Evolutionary conservation across 1,140 invertebrate genomes (phyloP), one percentile per base, ranked within the genome.

Genomic region (Halesus radiatus): DNA sequence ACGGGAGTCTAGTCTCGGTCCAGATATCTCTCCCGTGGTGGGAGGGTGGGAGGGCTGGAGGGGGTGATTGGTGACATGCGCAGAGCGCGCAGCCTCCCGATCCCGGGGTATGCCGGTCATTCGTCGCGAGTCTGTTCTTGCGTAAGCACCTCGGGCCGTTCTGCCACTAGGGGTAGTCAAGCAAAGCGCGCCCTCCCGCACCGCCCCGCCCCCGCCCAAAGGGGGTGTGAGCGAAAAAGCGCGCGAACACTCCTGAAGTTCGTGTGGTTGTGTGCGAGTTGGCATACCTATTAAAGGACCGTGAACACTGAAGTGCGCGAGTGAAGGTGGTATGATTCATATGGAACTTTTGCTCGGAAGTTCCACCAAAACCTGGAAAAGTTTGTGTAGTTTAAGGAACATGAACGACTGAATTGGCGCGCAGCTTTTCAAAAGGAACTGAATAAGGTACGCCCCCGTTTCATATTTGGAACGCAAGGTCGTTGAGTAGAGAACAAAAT

Each of bases 51-150:
- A 7, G 26, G 22, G 52, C 8, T 16, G 37, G 8, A 10, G 37
- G 32, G 10, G 10, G 8, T 1, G 37, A 45, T 13, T 45, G 70
- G 15, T 8, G 70, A 56, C 72, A 56, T 81, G 80, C 80, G 80
- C 80, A 81, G 32, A 32, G 52, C 45, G 50, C 72, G 26, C 72
- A 50, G 70, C 68, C 62, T 78, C 76, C 76, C 64, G 76, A 29
- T 78, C 77, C 76, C 53, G n/a, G 80, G 64, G 80, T 81, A 78
- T 81, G 50, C 76, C 80, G 77, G 80, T 78, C 80, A 81, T 81
- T 81, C 80, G 80, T 81, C 80, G 80, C 80, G 80, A 81, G 80
- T 81, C 80, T 64, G 76, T 81, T 58, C 76, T 66, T 53, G 50
- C 72, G 80, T 32, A 72, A 78, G 76, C 80, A 81, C 76, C 72